phyloP scores from a whole-genome alignment of 2,888 invertebrate genomes.

The Myopa tessellatipennis region DNA sequence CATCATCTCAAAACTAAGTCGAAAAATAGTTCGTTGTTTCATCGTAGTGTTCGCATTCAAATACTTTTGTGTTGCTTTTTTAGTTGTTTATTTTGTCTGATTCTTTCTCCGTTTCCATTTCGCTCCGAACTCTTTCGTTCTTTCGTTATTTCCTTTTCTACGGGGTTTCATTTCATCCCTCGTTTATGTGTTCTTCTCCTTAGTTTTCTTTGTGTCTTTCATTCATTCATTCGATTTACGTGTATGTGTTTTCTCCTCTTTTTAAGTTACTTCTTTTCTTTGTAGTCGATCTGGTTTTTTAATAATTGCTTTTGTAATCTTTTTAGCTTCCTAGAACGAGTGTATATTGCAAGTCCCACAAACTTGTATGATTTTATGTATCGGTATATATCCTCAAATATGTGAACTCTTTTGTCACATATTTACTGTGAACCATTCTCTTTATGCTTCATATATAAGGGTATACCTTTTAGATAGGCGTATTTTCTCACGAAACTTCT shows the following conservation, averaged over 20 bases:
- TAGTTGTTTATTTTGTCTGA: constrained; percentile 21
- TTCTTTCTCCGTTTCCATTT: background rate
- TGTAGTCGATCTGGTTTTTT: background rate
- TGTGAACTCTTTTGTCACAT: too few relatives aligned
- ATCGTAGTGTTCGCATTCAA: constrained; percentile 18
- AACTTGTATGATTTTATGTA: too few relatives aligned
- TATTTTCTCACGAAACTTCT: too few relatives aligned
- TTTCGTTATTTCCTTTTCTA: too few relatives aligned
- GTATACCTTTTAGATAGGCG: too few relatives aligned
- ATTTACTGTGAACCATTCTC: too few relatives aligned
- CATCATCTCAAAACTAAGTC: constrained; percentile 46
- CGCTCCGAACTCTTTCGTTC: background rate
- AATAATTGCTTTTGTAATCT: too few relatives aligned
- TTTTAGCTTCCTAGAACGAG: too few relatives aligned
- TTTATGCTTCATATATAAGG: too few relatives aligned
- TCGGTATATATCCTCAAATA: too few relatives aligned
- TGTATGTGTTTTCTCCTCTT: background rate
- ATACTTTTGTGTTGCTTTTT: constrained; percentile 17
- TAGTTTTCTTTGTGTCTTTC: background rate
- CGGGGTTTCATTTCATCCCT: background rate
- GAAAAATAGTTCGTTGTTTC: constrained; percentile 53
- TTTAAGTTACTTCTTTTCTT: background rate
- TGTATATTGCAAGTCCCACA: too few relatives aligned
- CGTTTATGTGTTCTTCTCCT: background rate
- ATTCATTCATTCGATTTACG: background rate